These are phyloP conservation scores for Dryocosmus kuriphilus DNA, from an alignment of 2,888 invertebrate genomes.

Conservation along the genomic window DNA sequence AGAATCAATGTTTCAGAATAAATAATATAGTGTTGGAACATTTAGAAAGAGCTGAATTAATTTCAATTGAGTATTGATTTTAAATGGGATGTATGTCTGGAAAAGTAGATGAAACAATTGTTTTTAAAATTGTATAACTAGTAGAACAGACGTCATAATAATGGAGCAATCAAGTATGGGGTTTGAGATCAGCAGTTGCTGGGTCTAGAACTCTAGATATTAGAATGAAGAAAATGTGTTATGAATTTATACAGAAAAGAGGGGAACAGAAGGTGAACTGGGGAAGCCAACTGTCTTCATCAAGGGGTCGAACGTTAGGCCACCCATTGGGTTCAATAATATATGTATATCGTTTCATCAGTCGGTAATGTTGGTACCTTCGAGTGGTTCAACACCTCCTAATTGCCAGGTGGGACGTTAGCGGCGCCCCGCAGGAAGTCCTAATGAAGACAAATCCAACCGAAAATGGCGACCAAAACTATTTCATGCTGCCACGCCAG, in stretches of 20 bases:
- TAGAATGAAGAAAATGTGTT: conserved; percentile 15
- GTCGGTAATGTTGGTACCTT: conserved; percentile 47
- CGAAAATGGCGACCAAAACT: conserved; percentile 72
- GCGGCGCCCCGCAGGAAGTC: conserved; percentile 71
- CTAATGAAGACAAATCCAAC: conserved; percentile 77
- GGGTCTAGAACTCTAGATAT: not conserved
- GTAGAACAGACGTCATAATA: not conserved
- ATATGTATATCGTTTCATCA: conserved; percentile 51
- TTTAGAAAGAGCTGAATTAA: not conserved
- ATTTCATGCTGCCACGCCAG: conserved; percentile 66
- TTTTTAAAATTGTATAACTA: not conserved
- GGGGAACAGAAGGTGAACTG: conserved; percentile 3
- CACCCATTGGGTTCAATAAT: conserved; percentile 55
- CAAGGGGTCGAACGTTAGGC: conserved; percentile 44
- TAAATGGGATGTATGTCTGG: not conserved
- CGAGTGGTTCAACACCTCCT: conserved; percentile 71
- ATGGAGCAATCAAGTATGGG: not conserved
- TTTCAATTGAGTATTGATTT: not conserved
- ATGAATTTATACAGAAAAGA: conserved; percentile 11
- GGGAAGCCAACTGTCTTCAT: conserved; percentile 44
- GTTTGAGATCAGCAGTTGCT: conserved; percentile 1
- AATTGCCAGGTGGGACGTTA: conserved; percentile 74
- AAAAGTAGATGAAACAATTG: not conserved
- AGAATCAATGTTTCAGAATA: not conserved
- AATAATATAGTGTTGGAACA: not conserved